A percentile compares a stretch with the other conserved stretches of the same genome.
Conservation (phyloP, 92 coral and sea anemone genomes). For the Hydrozoanthus gracilis region DNA sequence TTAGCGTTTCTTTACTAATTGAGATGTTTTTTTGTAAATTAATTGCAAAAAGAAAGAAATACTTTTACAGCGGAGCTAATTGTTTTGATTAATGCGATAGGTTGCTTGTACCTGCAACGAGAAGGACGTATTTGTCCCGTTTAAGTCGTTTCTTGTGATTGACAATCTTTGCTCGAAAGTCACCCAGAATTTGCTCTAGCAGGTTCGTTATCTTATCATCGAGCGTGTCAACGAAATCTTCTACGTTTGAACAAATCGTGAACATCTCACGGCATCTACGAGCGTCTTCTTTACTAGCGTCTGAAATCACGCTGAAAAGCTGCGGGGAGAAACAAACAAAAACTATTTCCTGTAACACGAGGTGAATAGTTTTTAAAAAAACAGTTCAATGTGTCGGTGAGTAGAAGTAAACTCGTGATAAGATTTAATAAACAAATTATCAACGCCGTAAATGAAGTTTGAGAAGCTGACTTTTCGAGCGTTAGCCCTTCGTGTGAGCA, state of each 20-base stretch:
- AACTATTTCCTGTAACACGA: too few relatives aligned
- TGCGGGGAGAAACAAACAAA: background rate
- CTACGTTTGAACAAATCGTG: background rate
- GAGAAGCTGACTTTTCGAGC: too few relatives aligned
- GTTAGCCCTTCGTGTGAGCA: too few relatives aligned
- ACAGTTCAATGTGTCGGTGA: too few relatives aligned
- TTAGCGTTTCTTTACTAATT: too few relatives aligned
- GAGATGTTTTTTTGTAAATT: too few relatives aligned
- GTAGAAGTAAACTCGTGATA: too few relatives aligned
- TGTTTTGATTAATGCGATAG: background rate
- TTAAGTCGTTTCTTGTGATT: background rate
- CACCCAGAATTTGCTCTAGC: constrained; percentile 25
- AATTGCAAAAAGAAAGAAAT: too few relatives aligned
- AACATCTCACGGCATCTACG: constrained; percentile 9
- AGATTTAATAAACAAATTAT: too few relatives aligned
- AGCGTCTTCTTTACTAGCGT: constrained; percentile 22
- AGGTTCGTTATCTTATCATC: constrained; percentile 19
- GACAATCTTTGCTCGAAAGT: constrained; percentile 1
- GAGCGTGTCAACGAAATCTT: background rate
- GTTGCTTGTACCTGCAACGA: constrained; percentile 43
- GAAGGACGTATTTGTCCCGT: constrained; percentile 33
- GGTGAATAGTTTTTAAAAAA: too few relatives aligned
- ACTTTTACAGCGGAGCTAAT: too few relatives aligned
- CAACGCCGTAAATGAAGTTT: too few relatives aligned
- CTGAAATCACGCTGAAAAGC: constrained; percentile 16